phyloP scores from a whole-genome alignment of 2,888 invertebrate genomes.

The Platycheirus rosarum region DNA sequence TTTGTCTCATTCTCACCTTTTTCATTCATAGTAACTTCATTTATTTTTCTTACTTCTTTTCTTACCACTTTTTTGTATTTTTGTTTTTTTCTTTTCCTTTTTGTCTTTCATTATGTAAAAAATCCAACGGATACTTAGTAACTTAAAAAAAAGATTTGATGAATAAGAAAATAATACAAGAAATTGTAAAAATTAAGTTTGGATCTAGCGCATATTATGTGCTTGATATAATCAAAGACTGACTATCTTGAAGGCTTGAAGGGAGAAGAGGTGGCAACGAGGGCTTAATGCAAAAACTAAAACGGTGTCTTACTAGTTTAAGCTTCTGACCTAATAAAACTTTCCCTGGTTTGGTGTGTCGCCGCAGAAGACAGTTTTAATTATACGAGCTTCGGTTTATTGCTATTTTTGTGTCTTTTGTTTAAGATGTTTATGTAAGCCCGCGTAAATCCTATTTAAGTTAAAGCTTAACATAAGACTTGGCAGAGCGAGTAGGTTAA shows the following conservation, averaged over 20 bases:
- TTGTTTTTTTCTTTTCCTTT: conserved; percentile 30
- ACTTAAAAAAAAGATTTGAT: conserved; percentile 58
- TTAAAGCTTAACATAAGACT: background rate
- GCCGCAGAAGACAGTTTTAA: conserved; percentile 60
- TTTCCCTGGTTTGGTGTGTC: conserved; percentile 70
- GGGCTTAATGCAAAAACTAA: conserved; percentile 21
- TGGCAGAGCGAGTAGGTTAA: background rate
- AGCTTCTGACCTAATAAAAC: conserved; percentile 72
- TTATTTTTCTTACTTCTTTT: conserved; percentile 10
- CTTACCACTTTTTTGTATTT: conserved; percentile 41
- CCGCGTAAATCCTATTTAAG: conserved; percentile 41
- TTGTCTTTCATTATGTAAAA: conserved; percentile 57
- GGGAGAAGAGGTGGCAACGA: conserved; percentile 18
- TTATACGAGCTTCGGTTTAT: conserved; percentile 57
- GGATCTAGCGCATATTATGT: conserved; percentile 70
- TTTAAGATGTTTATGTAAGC: conserved; percentile 58
- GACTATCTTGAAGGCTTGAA: conserved; percentile 14
- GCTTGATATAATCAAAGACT: conserved; percentile 65
- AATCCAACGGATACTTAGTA: conserved; percentile 40
- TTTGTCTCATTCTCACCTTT: conserved; percentile 37
- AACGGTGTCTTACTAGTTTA: conserved; percentile 69
- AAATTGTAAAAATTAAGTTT: conserved; percentile 39
- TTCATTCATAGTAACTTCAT: conserved; percentile 37
- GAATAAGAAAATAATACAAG: conserved; percentile 37
- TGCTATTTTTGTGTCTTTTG: conserved; percentile 8